Conservation (phyloP, 2,113 vertebrate species). For the Ameiurus melas region DNA sequence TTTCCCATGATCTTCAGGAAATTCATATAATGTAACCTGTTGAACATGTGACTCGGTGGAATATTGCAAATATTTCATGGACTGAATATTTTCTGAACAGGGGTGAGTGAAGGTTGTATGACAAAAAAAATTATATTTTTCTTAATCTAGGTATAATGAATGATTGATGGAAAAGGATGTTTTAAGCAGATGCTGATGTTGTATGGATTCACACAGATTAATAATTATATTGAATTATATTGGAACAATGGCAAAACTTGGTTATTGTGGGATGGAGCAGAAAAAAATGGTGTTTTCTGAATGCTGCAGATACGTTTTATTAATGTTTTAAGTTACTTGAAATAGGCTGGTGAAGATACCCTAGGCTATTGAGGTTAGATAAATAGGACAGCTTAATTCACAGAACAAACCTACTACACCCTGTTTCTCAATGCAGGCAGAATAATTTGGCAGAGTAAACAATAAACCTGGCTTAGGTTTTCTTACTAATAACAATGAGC, state of each 20-base stretch:
- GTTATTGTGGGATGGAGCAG: background rate
- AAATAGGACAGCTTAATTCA: background rate
- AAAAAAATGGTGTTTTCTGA: background rate
- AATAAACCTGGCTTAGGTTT: background rate
- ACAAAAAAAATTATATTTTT: background rate
- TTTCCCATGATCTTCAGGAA: background rate
- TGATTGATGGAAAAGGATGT: background rate
- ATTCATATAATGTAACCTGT: background rate
- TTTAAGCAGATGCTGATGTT: background rate
- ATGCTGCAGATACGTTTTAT: background rate
- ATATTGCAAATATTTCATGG: background rate
- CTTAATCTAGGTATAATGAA: background rate
- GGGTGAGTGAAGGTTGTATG: background rate
- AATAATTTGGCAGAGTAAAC: constrained; percentile 16
- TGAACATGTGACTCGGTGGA: background rate
- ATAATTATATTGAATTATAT: background rate
- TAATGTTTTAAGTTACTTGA: background rate
- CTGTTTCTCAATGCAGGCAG: background rate
- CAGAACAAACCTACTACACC: background rate
- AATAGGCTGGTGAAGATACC: background rate
- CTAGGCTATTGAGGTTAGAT: background rate
- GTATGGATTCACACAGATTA: background rate
- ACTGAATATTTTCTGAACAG: background rate
- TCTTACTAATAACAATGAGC: constrained; percentile 27
- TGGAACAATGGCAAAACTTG: background rate